phyloP scores from a whole-genome alignment of 1,140 invertebrate genomes.

The Trachymyrmex cornetzi region DNA sequence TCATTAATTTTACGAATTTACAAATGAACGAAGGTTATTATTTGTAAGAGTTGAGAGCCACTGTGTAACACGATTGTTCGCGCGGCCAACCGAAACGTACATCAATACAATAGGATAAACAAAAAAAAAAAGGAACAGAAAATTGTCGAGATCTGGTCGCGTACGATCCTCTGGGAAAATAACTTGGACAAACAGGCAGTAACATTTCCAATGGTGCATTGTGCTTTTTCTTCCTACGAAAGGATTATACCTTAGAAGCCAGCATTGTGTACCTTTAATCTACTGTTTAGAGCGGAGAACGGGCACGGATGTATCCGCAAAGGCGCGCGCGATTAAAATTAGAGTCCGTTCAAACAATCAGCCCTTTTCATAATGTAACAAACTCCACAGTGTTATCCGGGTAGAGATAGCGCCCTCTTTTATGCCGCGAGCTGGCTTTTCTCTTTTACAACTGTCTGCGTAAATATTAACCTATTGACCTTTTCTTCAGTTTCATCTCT shows the following conservation, averaged over 20 bases:
- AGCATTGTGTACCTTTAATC: constrained; percentile 47
- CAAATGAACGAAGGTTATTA: background rate
- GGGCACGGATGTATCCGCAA: constrained; percentile 5
- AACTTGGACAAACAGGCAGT: constrained; percentile 50
- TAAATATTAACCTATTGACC: constrained; percentile 56
- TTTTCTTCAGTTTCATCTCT: background rate
- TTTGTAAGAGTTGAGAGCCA: constrained; percentile 24
- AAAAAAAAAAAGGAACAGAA: constrained; percentile 14
- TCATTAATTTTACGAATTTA: background rate
- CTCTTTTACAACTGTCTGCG: constrained; percentile 14
- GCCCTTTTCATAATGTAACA: constrained; percentile 43
- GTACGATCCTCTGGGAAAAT: constrained; percentile 51
- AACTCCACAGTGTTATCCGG: constrained; percentile 1
- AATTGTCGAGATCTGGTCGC: constrained; percentile 56
- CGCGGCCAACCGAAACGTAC: constrained; percentile 54
- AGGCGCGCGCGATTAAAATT: constrained; percentile 54
- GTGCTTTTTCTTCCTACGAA: constrained; percentile 24
- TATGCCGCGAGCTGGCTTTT: constrained; percentile 8
- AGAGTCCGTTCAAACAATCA: constrained; percentile 49
- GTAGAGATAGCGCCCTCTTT: constrained; percentile 4
- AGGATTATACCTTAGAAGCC: constrained; percentile 23
- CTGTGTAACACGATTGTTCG: constrained; percentile 39
- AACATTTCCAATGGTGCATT: constrained; percentile 43
- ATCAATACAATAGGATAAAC: constrained; percentile 41
- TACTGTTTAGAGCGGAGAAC: constrained; percentile 34